Percentiles rank a stretch among this genome's conserved stretches.
These are phyloP conservation scores for Arnoldichthys spilopterus DNA, from an alignment of 2,797 vertebrate species.

Conservation along the genomic window DNA sequence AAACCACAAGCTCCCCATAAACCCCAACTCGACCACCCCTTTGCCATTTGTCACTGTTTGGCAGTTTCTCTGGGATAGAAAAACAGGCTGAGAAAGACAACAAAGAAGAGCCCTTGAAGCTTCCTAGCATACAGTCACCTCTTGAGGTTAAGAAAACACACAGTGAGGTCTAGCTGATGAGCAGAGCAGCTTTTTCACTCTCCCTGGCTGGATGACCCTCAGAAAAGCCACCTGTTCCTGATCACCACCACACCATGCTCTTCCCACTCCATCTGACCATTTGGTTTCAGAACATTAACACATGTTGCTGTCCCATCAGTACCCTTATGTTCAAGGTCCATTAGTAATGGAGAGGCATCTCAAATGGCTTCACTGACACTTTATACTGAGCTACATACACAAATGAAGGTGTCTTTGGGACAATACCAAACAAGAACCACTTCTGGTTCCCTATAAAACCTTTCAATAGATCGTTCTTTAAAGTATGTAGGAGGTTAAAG, in stretches of 20 bases:
- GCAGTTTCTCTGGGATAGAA: conserved; percentile 53
- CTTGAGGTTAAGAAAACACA: conserved; percentile 54
- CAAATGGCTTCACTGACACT: background rate
- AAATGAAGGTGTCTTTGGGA: background rate
- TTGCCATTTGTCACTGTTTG: conserved; percentile 56
- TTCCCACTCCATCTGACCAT: conserved; percentile 41
- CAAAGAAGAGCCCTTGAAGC: conserved; percentile 10
- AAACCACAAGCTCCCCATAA: conserved; percentile 41
- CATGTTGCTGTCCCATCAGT: conserved; percentile 1
- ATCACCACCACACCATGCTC: conserved; percentile 30
- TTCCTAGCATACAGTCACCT: conserved; percentile 30
- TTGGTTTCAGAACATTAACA: conserved; percentile 37
- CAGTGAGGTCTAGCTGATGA: conserved; percentile 43
- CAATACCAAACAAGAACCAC: too few species aligned
- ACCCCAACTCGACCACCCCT: too few species aligned
- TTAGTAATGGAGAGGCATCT: background rate
- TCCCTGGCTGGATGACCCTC: conserved; percentile 25
- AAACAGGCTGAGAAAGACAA: conserved; percentile 49
- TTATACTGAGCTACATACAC: background rate
- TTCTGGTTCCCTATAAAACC: too few species aligned
- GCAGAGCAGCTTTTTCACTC: conserved; percentile 55
- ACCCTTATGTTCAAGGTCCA: background rate
- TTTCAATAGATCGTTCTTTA: too few species aligned
- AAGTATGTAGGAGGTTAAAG: too few species aligned
- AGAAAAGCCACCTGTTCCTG: conserved; percentile 53